These are phyloP conservation scores for Argyra leucocephala DNA, from an alignment of 2,888 invertebrate genomes.

Conservation along the genomic window DNA sequence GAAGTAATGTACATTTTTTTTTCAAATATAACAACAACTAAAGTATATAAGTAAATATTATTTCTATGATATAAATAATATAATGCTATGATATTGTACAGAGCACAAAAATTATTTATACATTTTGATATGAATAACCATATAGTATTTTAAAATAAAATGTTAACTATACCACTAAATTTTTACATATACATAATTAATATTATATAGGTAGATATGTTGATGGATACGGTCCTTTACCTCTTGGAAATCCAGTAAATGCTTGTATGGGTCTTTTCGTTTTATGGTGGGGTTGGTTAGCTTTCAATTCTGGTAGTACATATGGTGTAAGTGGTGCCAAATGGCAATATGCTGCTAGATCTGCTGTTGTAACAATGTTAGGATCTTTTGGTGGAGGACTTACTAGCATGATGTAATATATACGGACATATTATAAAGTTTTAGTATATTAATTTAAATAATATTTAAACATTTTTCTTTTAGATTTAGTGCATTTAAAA, in stretches of 20 bases:
- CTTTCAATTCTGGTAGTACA: conserved; percentile 87
- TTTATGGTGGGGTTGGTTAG: conserved; percentile 95
- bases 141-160: no score
- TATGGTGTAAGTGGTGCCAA: conserved; percentile 69
- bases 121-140: no score
- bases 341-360: conserved; percentile 85
- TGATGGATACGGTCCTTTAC: conserved; percentile 61
- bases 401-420: conserved; percentile 45
- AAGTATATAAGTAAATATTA: no score
- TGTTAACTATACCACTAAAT: no score
- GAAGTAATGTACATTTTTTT: no score
- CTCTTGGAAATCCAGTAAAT: conserved; percentile 80
- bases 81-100: no score
- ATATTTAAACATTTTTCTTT: conserved; percentile 20
- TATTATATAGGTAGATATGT: conserved; percentile 56
- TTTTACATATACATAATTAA: neutral
- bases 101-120: no score
- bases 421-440: neutral
- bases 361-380: conserved; percentile 84
- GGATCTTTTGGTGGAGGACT: conserved; percentile 83
- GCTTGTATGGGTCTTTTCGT: conserved; percentile 87
- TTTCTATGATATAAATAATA: no score
- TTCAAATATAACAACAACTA: no score
- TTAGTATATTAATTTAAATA: neutral
- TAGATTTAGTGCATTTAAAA: conserved; percentile 56